These are phyloP conservation scores for Hippocampus comes DNA, from an alignment of 2,113 vertebrate species.

Conservation along the genomic window DNA sequence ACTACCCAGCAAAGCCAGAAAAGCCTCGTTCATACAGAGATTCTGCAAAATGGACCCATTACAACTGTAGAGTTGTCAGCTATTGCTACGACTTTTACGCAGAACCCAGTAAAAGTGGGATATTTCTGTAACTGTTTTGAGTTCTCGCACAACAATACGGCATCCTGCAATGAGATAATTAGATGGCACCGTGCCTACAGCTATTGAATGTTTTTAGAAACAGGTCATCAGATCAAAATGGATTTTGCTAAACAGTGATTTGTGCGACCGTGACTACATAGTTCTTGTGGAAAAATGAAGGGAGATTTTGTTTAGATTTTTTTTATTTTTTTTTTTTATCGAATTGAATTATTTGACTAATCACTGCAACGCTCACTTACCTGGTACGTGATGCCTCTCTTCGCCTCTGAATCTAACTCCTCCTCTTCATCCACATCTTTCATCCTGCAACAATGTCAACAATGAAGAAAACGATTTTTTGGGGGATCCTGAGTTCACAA, in stretches of 20 bases:
- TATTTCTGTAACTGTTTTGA: too few species aligned
- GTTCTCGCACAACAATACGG: too few species aligned
- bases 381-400: slow-evolving; percentile 81
- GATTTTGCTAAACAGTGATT: not conserved
- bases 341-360: not conserved
- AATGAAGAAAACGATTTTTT: not conserved
- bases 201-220: not conserved
- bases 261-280: too few species aligned
- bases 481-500: not conserved
- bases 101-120: too few species aligned
- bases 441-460: slow-evolving; percentile 38
- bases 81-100: too few species aligned
- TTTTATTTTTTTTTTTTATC: not conserved
- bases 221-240: not conserved
- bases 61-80: too few species aligned
- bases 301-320: not conserved
- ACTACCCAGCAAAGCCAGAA: too few species aligned
- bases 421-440: slow-evolving; percentile 35
- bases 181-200: not conserved
- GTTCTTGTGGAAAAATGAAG: too few species aligned
- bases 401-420: slow-evolving; percentile 59
- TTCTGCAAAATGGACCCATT: too few species aligned
- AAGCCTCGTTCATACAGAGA: too few species aligned
- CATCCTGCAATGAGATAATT: not conserved
- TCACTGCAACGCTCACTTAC: slow-evolving; percentile 38